A percentile compares a stretch with the other conserved stretches of the same genome.
phyloP scores from a whole-genome alignment of 53 echinoderm and acorn worm genomes.

The Hippasteria phrygiana region DNA sequence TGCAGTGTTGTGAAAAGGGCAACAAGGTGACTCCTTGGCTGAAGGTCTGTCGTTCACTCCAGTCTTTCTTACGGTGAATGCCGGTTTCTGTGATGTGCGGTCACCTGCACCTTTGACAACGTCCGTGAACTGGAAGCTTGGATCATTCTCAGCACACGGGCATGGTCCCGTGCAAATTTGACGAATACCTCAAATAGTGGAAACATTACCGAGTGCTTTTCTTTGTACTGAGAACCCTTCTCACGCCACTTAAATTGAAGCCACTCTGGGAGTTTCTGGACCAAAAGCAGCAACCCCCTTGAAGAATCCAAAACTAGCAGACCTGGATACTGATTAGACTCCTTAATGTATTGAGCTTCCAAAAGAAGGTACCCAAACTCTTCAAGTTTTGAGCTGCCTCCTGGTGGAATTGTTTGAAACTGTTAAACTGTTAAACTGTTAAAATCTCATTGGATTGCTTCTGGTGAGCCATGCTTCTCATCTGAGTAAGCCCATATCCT shows the following conservation, averaged over 20 bases:
- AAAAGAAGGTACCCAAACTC: slow-evolving; percentile 76
- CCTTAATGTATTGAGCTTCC: slow-evolving; percentile 65
- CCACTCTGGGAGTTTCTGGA: slow-evolving; percentile 67
- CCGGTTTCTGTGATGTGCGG: slow-evolving; percentile 12
- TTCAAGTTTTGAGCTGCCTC: slow-evolving; percentile 59
- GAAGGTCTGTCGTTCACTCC: slow-evolving; percentile 45
- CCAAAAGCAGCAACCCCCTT: slow-evolving; percentile 64
- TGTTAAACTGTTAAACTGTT: slow-evolving; percentile 64
- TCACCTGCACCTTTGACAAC: slow-evolving; percentile 16
- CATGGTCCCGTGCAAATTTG: slow-evolving; percentile 74
- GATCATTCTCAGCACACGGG: slow-evolving; percentile 67
- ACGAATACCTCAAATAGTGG: slow-evolving; percentile 74
- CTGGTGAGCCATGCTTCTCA: slow-evolving; percentile 69
- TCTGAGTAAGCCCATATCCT: slow-evolving; percentile 71
- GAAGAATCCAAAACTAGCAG: slow-evolving; percentile 72
- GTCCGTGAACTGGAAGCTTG: slow-evolving; percentile 66
- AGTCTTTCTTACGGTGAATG: slow-evolving; percentile 66
- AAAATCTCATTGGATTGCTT: slow-evolving; percentile 73
- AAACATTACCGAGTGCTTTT: slow-evolving; percentile 48
- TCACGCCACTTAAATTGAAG: slow-evolving; percentile 67
- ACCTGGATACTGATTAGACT: slow-evolving; percentile 48
- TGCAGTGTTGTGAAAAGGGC: slow-evolving; percentile 70
- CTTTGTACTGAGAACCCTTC: slow-evolving; percentile 68
- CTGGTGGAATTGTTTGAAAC: slow-evolving; percentile 63
- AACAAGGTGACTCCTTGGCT: slow-evolving; percentile 17